phyloP scores from a whole-genome alignment of 2,113 vertebrate genomes.

The Acanthisitta chloris region DNA sequence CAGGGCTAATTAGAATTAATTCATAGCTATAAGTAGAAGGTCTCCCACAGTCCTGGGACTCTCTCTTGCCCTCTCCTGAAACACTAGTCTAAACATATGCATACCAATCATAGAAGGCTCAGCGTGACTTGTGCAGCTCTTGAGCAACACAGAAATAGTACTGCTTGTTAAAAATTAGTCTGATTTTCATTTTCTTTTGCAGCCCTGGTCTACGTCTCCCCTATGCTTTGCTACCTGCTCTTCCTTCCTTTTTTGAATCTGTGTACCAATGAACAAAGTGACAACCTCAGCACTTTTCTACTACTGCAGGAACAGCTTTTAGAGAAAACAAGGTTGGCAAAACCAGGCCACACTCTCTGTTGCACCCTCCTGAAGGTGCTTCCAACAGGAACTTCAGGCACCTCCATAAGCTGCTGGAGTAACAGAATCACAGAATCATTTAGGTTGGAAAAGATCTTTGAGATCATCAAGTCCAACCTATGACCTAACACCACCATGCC shows the following conservation, averaged over 20 bases:
- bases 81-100: constrained; percentile 34
- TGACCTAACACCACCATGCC: no score
- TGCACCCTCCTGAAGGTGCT: not conserved
- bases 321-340: not conserved
- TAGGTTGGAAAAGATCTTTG: no score
- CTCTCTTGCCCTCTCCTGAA: constrained; percentile 29
- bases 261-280: rapidly evolving
- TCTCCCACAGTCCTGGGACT: constrained; percentile 35
- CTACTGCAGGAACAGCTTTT: not conserved
- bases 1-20: constrained; percentile 56
- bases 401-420: not conserved
- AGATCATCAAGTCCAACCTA: no score
- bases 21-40: constrained; percentile 46
- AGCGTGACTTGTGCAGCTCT: constrained; percentile 13
- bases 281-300: not conserved
- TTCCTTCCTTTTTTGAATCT: not conserved
- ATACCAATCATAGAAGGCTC: constrained; percentile 12
- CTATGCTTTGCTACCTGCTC: not conserved
- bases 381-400: not conserved
- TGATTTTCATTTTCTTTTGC: not conserved
- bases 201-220: not conserved
- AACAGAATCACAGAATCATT: no score
- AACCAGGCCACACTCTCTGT: not conserved
- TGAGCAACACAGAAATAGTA: constrained; percentile 50
- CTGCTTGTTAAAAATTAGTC: constrained; percentile 29